Evolutionary conservation across 2,888 invertebrate genomes (phyloP).

Genomic region (Eugnorisma glareosa): DNA sequence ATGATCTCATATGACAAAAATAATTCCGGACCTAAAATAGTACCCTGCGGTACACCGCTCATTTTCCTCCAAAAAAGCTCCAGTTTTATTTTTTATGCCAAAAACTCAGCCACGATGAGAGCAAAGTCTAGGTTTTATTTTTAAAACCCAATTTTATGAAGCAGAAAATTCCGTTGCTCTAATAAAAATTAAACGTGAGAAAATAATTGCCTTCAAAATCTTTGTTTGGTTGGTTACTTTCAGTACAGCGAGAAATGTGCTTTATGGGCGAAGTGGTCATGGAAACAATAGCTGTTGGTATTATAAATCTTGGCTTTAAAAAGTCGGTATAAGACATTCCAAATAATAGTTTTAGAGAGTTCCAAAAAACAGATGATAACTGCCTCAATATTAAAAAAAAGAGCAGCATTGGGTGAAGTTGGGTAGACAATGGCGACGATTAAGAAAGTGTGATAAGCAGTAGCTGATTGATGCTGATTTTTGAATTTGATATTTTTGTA

Average conservation of each 20-base stretch:
- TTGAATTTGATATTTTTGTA: background rate
- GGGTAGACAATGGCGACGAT: background rate
- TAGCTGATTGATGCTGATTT: too few relatives aligned
- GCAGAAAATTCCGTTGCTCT: conserved; percentile 35
- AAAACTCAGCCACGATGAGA: conserved; percentile 28
- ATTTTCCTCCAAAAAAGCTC: conserved; percentile 28
- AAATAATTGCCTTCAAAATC: conserved; percentile 40
- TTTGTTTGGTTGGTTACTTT: conserved; percentile 20
- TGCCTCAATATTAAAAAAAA: background rate
- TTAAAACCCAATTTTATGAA: conserved; percentile 45
- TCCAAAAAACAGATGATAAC: background rate
- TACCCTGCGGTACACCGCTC: conserved; percentile 32
- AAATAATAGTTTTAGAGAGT: too few relatives aligned
- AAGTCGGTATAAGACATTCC: background rate
- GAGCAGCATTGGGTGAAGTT: too few relatives aligned
- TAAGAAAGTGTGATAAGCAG: background rate
- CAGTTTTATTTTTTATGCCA: conserved; percentile 24
- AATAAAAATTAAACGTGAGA: conserved; percentile 50
- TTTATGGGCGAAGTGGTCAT: background rate
- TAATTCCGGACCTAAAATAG: conserved; percentile 10
- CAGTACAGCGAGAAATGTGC: background rate
- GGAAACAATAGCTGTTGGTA: background rate
- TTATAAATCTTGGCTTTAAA: background rate
- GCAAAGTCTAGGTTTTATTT: conserved; percentile 39
- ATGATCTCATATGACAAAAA: background rate